Percentiles rank a stretch among this genome's conserved stretches.
These are phyloP conservation scores for Eumeta japonica DNA, from an alignment of 1,140 invertebrate genomes.

Conservation along the genomic window DNA sequence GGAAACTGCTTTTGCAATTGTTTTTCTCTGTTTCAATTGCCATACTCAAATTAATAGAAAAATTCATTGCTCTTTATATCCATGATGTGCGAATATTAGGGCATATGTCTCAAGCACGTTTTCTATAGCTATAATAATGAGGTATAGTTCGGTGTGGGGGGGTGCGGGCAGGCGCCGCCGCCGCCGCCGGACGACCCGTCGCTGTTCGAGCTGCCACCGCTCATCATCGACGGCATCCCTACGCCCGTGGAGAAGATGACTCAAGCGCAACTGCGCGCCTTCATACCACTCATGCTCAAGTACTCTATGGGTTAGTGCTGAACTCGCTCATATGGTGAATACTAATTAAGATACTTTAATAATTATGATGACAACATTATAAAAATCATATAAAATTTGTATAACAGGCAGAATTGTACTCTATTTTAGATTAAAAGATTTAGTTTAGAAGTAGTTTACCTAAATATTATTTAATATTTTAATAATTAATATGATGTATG, in stretches of 20 bases:
- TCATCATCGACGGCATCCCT: slow-evolving; percentile 96
- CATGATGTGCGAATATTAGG: too few relatives aligned
- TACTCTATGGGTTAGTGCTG: slow-evolving; percentile 83
- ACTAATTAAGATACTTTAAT: neutral
- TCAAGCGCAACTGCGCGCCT: slow-evolving; percentile 92
- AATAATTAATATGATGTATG: too few relatives aligned
- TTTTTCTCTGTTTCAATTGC: too few relatives aligned
- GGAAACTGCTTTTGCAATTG: too few relatives aligned
- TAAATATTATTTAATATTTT: too few relatives aligned
- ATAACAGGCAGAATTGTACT: neutral
- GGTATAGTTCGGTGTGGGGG: slow-evolving; percentile 50
- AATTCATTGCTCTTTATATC: neutral
- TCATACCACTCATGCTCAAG: slow-evolving; percentile 97
- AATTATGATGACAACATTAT: neutral
- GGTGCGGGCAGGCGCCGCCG: slow-evolving; percentile 75
- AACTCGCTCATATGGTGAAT: neutral
- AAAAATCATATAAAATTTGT: neutral
- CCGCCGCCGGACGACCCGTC: slow-evolving; percentile 88
- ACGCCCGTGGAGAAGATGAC: slow-evolving; percentile 99
- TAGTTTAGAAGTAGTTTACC: too few relatives aligned
- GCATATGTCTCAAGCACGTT: too few relatives aligned
- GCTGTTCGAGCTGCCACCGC: slow-evolving; percentile 90
- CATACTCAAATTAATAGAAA: too few relatives aligned
- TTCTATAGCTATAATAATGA: slow-evolving; percentile 23
- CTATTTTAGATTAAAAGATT: neutral